Evolutionary conservation across 2,797 vertebrate species (phyloP).

Genomic region (Scleropages formosus): DNA sequence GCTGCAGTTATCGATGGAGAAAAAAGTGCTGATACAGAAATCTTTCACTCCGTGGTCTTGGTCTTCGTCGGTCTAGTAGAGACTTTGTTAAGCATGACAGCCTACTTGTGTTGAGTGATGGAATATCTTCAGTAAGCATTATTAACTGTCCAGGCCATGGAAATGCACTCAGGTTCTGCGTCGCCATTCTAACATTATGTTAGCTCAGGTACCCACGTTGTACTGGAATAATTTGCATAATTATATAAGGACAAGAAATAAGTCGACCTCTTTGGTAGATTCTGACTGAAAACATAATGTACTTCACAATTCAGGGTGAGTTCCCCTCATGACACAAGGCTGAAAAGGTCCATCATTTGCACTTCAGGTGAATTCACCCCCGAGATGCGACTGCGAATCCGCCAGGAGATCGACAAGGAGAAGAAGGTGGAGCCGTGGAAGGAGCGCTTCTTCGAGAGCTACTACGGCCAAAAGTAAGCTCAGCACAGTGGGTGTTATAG

Average conservation of each 20-base stretch:
- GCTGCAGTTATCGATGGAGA: background rate
- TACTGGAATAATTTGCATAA: no score
- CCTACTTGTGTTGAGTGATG: background rate
- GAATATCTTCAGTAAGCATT: background rate
- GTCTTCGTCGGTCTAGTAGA: background rate
- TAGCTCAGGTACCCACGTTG: no score
- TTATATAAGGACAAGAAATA: no score
- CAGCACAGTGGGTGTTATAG: background rate
- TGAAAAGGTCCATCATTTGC: background rate
- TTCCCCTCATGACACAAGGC: background rate
- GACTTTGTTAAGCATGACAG: background rate
- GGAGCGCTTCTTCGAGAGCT: slow-evolving; percentile 92
- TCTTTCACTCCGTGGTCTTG: background rate
- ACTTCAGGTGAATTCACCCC: slow-evolving; percentile 90
- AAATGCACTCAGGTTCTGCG: background rate
- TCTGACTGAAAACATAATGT: no score
- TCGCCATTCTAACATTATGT: no score
- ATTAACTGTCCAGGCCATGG: background rate
- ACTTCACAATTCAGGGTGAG: background rate
- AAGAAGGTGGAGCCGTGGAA: slow-evolving; percentile 97
- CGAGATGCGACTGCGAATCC: slow-evolving; percentile 91
- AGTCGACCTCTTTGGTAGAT: no score
- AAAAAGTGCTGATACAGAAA: background rate
- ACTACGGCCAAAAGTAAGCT: slow-evolving; percentile 93
- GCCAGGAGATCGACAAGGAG: slow-evolving; percentile 95